These are phyloP conservation scores for Ibidorhyncha struthersii DNA, from an alignment of 2,113 vertebrate species.

Conservation along the genomic window DNA sequence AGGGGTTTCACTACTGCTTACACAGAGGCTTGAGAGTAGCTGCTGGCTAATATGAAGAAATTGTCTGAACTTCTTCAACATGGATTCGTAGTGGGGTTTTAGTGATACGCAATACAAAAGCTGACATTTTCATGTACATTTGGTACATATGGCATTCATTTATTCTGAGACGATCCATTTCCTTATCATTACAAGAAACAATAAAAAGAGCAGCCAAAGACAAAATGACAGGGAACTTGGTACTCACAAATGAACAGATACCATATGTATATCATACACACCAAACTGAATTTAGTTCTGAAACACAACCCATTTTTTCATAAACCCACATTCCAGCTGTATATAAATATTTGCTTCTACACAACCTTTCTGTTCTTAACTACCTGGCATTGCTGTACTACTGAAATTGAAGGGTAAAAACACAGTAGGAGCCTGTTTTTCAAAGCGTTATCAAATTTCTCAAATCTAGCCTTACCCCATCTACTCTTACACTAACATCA, in stretches of 20 bases:
- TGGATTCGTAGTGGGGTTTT: background rate
- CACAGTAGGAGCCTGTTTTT: background rate
- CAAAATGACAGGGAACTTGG: background rate
- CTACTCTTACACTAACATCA: background rate
- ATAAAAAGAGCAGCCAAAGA: constrained; percentile 33
- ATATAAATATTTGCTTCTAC: background rate
- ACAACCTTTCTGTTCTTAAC: background rate
- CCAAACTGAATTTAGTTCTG: background rate
- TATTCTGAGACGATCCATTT: background rate
- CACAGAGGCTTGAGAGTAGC: background rate
- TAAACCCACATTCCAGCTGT: background rate
- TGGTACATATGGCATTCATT: background rate
- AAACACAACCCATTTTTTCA: background rate
- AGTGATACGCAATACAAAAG: background rate
- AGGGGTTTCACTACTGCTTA: background rate
- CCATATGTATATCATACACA: background rate
- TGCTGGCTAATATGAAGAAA: background rate
- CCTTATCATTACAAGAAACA: constrained; percentile 31
- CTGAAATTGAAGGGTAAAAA: background rate
- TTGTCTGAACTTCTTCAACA: background rate
- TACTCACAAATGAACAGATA: background rate
- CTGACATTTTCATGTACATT: background rate
- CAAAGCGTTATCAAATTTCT: background rate
- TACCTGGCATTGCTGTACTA: accelerated
- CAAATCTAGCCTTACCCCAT: background rate